Conservation (phyloP, 1,140 invertebrate genomes). For the Drosophila parabipectinata region DNA sequence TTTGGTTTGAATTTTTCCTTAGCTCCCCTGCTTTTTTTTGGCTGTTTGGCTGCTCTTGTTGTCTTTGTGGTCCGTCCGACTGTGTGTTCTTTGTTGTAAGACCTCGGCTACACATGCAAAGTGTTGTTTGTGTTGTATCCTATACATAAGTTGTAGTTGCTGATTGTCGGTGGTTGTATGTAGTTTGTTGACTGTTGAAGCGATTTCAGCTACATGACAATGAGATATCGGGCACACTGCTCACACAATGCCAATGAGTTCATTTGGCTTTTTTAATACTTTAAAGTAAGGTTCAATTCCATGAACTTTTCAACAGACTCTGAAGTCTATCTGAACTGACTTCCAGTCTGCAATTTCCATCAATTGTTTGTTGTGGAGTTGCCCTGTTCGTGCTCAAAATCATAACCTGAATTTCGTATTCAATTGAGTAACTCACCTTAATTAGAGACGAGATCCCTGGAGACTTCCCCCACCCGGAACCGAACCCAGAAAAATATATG, state of each 20-base stretch:
- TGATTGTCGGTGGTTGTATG: constrained; percentile 50
- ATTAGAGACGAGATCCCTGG: constrained; percentile 22
- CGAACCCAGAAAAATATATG: constrained; percentile 2
- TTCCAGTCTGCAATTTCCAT: constrained; percentile 21
- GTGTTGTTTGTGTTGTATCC: constrained; percentile 69
- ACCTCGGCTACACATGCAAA: constrained; percentile 67
- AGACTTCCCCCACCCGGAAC: constrained; percentile 13
- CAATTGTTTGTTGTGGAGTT: constrained; percentile 21
- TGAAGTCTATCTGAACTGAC: constrained; percentile 14
- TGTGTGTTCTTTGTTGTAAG: constrained; percentile 34
- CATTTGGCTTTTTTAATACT: constrained; percentile 47
- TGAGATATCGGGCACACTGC: constrained; percentile 61
- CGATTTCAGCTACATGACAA: constrained; percentile 76
- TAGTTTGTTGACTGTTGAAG: constrained; percentile 42
- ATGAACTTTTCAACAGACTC: constrained; percentile 10
- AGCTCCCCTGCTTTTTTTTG: constrained; percentile 26
- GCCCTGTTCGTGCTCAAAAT: constrained; percentile 31
- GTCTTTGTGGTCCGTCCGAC: constrained; percentile 8
- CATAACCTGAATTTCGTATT: constrained; percentile 43
- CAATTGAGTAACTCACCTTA: constrained; percentile 42
- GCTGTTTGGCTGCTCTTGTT: constrained; percentile 42
- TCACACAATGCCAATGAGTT: constrained; percentile 71
- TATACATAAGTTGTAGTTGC: constrained; percentile 38
- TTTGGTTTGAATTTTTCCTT: constrained; percentile 51
- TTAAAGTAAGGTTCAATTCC: constrained; percentile 21